These are phyloP conservation scores for Drosophila colorata DNA, from an alignment of 2,888 invertebrate species.

Conservation along the genomic window DNA sequence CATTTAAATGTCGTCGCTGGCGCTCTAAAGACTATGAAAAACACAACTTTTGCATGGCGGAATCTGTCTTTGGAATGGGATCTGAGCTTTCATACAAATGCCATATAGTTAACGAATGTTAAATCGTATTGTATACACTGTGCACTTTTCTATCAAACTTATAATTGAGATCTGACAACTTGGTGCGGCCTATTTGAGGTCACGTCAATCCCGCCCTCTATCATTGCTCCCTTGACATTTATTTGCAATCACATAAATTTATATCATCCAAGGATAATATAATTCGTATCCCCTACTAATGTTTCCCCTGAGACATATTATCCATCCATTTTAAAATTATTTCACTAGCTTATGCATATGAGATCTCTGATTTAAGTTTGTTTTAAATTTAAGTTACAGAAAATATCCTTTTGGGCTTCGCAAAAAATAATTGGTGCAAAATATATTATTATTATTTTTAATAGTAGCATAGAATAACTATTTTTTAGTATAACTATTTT, in stretches of 20 bases:
- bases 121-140: too few species aligned
- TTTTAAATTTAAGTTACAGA: neutral
- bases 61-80: neutral
- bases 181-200: too few species aligned
- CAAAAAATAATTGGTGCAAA: neutral
- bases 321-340: neutral
- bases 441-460: too few species aligned
- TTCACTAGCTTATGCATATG: neutral
- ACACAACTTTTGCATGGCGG: constrained; percentile 6
- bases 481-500: too few species aligned
- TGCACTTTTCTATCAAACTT: neutral
- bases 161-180: neutral
- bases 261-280: neutral
- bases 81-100: neutral
- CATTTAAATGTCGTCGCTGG: constrained; percentile 18
- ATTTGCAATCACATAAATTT: neutral
- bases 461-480: too few species aligned
- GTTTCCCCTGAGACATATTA: neutral
- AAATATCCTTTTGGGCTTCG: neutral
- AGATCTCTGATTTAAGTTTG: neutral
- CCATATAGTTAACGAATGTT: neutral
- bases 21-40: constrained; percentile 2
- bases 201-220: too few species aligned
- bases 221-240: neutral
- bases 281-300: neutral